Evolutionary conservation across 1,140 invertebrate genomes (phyloP).

Genomic region (Saccostrea echinata): DNA sequence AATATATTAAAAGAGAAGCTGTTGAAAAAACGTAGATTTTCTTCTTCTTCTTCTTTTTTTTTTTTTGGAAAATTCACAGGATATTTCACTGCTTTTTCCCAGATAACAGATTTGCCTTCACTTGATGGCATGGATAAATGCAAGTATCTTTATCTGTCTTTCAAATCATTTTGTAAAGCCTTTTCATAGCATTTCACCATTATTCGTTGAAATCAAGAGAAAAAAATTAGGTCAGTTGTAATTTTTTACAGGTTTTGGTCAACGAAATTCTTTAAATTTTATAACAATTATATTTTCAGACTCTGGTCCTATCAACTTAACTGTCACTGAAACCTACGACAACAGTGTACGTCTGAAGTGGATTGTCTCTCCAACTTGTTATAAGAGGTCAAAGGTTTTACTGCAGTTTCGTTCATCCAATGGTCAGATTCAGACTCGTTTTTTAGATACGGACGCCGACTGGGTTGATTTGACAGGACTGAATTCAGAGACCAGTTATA

Average conservation of each 20-base stretch:
- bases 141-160: neutral
- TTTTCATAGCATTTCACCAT: too few relatives aligned
- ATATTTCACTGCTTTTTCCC: neutral
- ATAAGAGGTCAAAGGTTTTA: neutral
- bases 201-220: too few relatives aligned
- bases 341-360: conserved; percentile 43
- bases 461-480: conserved; percentile 36
- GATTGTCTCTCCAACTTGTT: conserved; percentile 46
- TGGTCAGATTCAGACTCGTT: neutral
- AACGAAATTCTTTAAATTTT: too few relatives aligned
- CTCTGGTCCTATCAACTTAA: conserved; percentile 49
- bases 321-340: conserved; percentile 4
- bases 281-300: too few relatives aligned
- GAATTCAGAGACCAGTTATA: conserved; percentile 46
- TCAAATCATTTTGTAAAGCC: too few relatives aligned
- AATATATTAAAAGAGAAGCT: neutral
- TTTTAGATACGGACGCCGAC: conserved; percentile 22
- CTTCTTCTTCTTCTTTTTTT: neutral
- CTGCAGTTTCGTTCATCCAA: neutral
- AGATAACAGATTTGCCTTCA: conserved; percentile 37
- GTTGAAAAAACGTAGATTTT: neutral
- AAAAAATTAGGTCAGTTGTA: too few relatives aligned
- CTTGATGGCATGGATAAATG: conserved; percentile 45
- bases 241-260: too few relatives aligned
- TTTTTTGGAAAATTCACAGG: neutral